These are phyloP conservation scores for Frieseomelitta varia DNA, from an alignment of 1,140 invertebrate species.

Conservation along the genomic window DNA sequence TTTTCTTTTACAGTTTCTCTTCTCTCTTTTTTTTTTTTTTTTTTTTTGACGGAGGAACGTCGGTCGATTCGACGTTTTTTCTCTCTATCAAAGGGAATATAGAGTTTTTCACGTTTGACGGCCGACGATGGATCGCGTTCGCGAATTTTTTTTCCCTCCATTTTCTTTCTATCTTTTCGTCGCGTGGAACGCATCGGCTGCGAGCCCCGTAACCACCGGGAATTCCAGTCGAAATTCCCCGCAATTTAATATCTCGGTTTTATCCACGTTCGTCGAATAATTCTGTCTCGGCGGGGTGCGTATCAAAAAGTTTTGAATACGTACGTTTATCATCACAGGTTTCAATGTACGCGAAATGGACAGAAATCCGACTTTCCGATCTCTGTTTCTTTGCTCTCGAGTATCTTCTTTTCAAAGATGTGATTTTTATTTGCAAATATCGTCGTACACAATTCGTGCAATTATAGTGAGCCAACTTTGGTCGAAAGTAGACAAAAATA, in stretches of 20 bases:
- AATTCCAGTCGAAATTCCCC: conserved; percentile 23
- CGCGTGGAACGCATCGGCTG: background rate
- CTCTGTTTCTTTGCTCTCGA: too few species aligned
- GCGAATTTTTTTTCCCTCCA: background rate
- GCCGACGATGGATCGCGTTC: background rate
- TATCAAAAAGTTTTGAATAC: background rate
- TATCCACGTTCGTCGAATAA: background rate
- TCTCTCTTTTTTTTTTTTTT: too few species aligned
- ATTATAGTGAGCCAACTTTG: too few species aligned
- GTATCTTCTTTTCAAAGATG: too few species aligned
- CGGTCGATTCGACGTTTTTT: background rate
- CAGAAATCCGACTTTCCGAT: too few species aligned
- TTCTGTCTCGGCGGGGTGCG: background rate
- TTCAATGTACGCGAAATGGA: too few species aligned
- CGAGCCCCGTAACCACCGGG: background rate
- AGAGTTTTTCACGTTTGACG: background rate
- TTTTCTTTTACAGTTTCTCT: background rate
- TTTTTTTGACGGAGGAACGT: background rate
- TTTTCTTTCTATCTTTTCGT: background rate
- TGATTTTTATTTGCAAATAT: too few species aligned
- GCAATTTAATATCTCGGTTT: conserved; percentile 16
- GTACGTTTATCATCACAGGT: too few species aligned
- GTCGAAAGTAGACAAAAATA: too few species aligned
- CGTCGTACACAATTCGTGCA: too few species aligned
- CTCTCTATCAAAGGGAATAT: background rate